Evolutionary conservation across 2,888 invertebrate genomes (phyloP).

Genomic region (Smittia aterrima): DNA sequence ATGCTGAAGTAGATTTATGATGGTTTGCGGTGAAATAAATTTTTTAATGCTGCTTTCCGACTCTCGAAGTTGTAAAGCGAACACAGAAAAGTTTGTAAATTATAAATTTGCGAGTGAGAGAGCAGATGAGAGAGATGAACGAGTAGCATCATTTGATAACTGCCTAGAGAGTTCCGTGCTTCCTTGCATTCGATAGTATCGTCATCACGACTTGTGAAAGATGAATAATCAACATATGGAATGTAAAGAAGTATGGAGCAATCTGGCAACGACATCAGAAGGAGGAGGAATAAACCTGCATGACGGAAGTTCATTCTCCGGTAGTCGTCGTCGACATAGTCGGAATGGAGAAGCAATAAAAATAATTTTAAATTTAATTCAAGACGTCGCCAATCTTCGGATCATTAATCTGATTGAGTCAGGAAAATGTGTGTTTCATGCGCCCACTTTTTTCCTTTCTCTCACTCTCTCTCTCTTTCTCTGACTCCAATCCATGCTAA

Average conservation of each 20-base stretch:
- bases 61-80: background rate
- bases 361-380: conserved; percentile 36
- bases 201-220: background rate
- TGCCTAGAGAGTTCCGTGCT: conserved; percentile 55
- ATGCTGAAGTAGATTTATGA: conserved; percentile 30
- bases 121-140: background rate
- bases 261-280: conserved; percentile 47
- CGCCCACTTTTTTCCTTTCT: background rate
- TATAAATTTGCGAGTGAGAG: background rate
- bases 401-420: conserved; percentile 39
- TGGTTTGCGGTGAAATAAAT: conserved; percentile 29
- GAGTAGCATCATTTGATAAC: conserved; percentile 29
- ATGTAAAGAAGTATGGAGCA: conserved; percentile 58
- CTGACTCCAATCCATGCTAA: background rate
- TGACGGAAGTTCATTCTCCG: background rate
- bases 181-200: conserved; percentile 57
- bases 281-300: background rate
- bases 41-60: conserved; percentile 29
- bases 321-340: background rate
- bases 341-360: background rate
- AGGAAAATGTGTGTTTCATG: conserved; percentile 27
- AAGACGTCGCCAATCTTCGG: conserved; percentile 39
- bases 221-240: conserved; percentile 51
- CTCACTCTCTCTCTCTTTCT: too few species aligned
- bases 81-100: background rate